These are phyloP conservation scores for Acrossocheilus fasciatus DNA, from an alignment of 2,797 vertebrate species.

Conservation along the genomic window DNA sequence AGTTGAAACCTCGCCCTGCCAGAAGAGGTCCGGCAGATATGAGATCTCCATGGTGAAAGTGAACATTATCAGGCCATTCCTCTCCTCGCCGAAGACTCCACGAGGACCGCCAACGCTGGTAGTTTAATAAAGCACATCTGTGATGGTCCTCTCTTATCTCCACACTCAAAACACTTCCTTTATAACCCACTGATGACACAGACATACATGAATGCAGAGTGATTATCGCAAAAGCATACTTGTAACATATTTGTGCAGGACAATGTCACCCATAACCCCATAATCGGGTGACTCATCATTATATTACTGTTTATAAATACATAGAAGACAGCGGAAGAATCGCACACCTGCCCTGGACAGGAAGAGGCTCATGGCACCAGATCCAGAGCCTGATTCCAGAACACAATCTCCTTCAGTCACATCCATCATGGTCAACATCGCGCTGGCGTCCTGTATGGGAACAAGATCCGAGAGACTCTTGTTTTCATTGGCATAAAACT, in stretches of 20 bases:
- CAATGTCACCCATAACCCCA: not conserved
- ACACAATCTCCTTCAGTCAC: slow-evolving; percentile 85
- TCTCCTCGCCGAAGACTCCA: slow-evolving; percentile 81
- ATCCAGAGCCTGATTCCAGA: slow-evolving; percentile 90
- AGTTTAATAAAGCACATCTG: slow-evolving; percentile 83
- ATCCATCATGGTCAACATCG: slow-evolving; percentile 87
- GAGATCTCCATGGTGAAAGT: slow-evolving; percentile 86
- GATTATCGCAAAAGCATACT: not conserved
- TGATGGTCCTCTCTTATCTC: slow-evolving; percentile 89
- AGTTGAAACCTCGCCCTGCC: slow-evolving; percentile 79
- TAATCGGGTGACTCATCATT: not conserved
- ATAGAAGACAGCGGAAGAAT: not conserved
- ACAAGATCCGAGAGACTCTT: not conserved
- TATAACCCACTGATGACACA: slow-evolving; percentile 82
- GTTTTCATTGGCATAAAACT: not conserved
- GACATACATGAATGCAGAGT: not conserved
- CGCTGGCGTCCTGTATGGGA: slow-evolving; percentile 77
- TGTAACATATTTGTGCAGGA: not conserved
- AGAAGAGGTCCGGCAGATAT: slow-evolving; percentile 76
- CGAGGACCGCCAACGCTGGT: slow-evolving; percentile 79
- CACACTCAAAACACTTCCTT: slow-evolving; percentile 87
- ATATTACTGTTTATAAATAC: slow-evolving; percentile 1
- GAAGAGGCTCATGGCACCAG: slow-evolving; percentile 90
- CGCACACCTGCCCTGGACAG: slow-evolving; percentile 89
- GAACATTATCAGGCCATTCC: slow-evolving; percentile 90